A percentile compares a stretch with the other conserved stretches of the same genome.
Evolutionary conservation across 2,888 invertebrate species (phyloP).

Genomic region (Cistogaster globosa): DNA sequence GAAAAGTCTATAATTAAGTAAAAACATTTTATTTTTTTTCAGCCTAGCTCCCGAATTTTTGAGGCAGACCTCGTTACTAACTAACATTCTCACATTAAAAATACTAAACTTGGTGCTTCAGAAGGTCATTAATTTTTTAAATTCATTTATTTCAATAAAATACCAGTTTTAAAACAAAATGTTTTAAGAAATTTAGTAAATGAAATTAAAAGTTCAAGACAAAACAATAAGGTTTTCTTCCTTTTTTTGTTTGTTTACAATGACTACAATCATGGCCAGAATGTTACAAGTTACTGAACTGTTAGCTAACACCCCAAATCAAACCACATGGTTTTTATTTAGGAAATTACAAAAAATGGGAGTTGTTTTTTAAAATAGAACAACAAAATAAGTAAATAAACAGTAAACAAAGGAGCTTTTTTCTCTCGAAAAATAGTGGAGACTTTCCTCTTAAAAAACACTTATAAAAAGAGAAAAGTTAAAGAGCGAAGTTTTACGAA

Average conservation of each 20-base stretch:
- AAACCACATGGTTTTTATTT: not conserved
- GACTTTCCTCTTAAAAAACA: slow-evolving; percentile 54
- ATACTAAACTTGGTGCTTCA: not conserved
- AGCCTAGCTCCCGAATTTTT: too few species aligned
- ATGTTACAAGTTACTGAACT: slow-evolving; percentile 27
- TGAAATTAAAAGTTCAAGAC: slow-evolving; percentile 47
- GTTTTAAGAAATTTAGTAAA: slow-evolving; percentile 20
- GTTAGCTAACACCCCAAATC: not conserved
- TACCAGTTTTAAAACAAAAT: not conserved
- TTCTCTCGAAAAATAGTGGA: slow-evolving; percentile 34
- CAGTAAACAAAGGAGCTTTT: slow-evolving; percentile 38
- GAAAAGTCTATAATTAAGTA: too few species aligned
- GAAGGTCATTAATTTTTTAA: not conserved
- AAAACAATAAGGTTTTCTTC: not conserved
- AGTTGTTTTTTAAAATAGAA: slow-evolving; percentile 19
- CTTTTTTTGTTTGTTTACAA: not conserved
- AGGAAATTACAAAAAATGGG: slow-evolving; percentile 10
- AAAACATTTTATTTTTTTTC: too few species aligned
- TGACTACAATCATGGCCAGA: slow-evolving; percentile 19
- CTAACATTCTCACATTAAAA: too few species aligned
- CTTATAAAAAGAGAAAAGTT: not conserved
- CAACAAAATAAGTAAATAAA: slow-evolving; percentile 38
- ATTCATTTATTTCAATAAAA: not conserved
- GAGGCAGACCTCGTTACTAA: too few species aligned
- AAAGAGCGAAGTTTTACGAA: not conserved